Base-by-base conservation (phyloP, 1,140 invertebrate species). In the Nebria ingens region DNA sequence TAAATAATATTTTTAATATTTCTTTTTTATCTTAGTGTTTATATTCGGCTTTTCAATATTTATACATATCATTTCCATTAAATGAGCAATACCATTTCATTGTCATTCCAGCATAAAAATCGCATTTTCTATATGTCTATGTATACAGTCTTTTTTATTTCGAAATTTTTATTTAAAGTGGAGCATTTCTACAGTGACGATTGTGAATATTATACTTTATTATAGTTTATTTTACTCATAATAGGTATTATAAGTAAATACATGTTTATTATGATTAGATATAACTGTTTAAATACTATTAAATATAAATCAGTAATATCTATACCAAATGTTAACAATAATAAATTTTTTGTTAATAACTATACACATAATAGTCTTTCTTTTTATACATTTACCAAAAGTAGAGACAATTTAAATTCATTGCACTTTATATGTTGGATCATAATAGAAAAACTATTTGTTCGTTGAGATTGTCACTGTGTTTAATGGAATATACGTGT, bases 101-200 rank as follows among this genome's bases (percentile, higher is more conserved):
- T 17, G 4, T 45, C 17, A 45, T 45, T 45, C 40, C 40, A 17
- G 15, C n/a, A n/a, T 6, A 45, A 45, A 45, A 45, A 12, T 45
- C 17, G 15, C 15, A 45, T 45, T 45, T 45, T 45, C n/a, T n/a
- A n/a, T n/a, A n/a, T n/a, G n/a, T n/a, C n/a, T n/a, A n/a, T n/a
- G n/a, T n/a, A n/a, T n/a, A n/a, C n/a, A n/a, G 6, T 11, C 17
- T 9, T 45, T 45, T 9, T 45, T 45, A 45, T 45, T 45, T 29
- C 13, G 25, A 4, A 45, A 12, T 45, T 12, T 11, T 11, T 12
- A 11, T 45, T 9, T 45, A 4, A 12, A 11, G 3, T 11, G 15
- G 40, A 45, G 40, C 40, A 45, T 45, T 45, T 45, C 40, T 12
- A 45, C 17, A 45, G 40, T 45, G 40, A 45, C 40, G 40, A 45